Evolutionary conservation across 92 coral and sea anemone species (phyloP).

Genomic region (Epizoanthus illoricatus): DNA sequence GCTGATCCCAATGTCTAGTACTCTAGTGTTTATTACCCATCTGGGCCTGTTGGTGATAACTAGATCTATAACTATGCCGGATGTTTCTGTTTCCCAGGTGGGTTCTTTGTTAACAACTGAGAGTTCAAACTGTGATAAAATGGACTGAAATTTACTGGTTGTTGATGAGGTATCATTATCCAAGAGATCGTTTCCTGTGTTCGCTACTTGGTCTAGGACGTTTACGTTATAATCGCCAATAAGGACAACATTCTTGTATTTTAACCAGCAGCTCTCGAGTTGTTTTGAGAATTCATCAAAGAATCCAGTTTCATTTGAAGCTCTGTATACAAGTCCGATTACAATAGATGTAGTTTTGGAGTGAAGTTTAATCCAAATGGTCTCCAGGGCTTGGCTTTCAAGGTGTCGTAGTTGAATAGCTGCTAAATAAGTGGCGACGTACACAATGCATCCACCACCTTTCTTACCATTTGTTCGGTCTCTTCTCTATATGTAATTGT

Average conservation of each 20-base stretch:
- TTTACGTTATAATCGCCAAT: slow-evolving; percentile 57
- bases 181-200: slow-evolving; percentile 23
- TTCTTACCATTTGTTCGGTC: slow-evolving; percentile 31
- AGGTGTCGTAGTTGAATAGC: slow-evolving; percentile 38
- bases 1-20: slow-evolving; percentile 48
- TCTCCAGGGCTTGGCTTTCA: slow-evolving; percentile 29
- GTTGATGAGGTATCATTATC: slow-evolving; percentile 36
- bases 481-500: slow-evolving; percentile 35
- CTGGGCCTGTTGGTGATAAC: slow-evolving; percentile 55
- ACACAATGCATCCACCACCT: slow-evolving; percentile 48
- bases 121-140: slow-evolving; percentile 46
- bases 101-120: slow-evolving; percentile 53
- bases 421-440: slow-evolving; percentile 41
- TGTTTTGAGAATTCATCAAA: slow-evolving; percentile 35
- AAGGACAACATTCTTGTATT: slow-evolving; percentile 48
- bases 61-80: slow-evolving; percentile 56
- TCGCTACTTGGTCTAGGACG: slow-evolving; percentile 34
- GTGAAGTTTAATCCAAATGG: slow-evolving; percentile 47
- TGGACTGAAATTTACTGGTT: slow-evolving; percentile 37
- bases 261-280: slow-evolving; percentile 50
- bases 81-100: slow-evolving; percentile 48
- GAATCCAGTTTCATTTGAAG: slow-evolving; percentile 44
- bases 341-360: slow-evolving; percentile 31
- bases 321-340: slow-evolving; percentile 46
- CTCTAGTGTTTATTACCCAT: slow-evolving; percentile 36